A percentile compares a stretch with the other conserved stretches of the same genome.
Evolutionary conservation across 2,113 vertebrate species (phyloP).

Genomic region (Ardeotis arabs): DNA sequence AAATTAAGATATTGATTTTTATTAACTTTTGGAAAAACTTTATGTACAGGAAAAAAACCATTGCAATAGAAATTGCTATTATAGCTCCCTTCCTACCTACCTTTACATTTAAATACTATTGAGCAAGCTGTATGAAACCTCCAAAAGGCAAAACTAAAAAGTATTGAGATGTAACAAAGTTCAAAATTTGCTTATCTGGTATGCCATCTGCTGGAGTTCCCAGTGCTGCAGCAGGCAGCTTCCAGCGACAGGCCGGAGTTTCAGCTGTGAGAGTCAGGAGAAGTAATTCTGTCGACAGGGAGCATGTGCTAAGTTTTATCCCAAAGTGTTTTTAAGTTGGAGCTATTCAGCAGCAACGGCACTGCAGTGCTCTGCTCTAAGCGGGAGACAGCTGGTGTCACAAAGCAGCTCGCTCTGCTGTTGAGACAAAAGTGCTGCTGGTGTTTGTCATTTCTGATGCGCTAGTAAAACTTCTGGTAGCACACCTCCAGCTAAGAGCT

Average conservation of each 20-base stretch:
- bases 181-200: neutral
- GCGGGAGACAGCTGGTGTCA: no score
- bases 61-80: neutral
- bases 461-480: neutral
- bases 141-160: neutral
- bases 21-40: neutral
- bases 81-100: neutral
- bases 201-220: neutral
- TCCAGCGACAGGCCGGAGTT: neutral
- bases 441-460: neutral
- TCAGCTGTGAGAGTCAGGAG: no score
- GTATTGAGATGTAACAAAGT: neutral
- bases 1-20: neutral
- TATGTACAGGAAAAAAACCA: neutral
- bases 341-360: no score
- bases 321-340: fast-evolving
- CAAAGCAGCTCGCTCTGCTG: neutral
- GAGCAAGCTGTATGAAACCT: neutral
- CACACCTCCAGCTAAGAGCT: neutral
- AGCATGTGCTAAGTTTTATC: neutral
- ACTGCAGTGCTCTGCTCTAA: neutral
- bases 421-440: fast-evolving
- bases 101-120: neutral
- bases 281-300: fast-evolving
- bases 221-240: neutral